phyloP scores from a whole-genome alignment of 2,888 invertebrate species.

The Amorpha juglandis region DNA sequence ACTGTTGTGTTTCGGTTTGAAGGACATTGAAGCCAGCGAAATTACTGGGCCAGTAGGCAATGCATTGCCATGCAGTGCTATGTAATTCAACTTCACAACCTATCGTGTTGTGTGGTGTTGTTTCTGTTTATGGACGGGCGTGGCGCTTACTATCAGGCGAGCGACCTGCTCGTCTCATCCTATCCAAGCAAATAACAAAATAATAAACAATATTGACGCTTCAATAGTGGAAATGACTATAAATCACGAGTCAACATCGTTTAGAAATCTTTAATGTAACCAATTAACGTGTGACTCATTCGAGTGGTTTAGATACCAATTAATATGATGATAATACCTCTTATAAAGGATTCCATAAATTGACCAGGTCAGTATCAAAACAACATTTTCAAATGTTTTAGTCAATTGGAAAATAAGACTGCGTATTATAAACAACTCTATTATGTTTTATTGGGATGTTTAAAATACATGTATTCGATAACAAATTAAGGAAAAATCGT shows the following conservation, averaged over 20 bases:
- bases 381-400: background rate
- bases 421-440: background rate
- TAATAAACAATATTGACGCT: background rate
- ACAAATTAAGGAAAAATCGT: too few relatives aligned
- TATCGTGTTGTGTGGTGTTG: too few relatives aligned
- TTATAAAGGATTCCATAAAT: background rate
- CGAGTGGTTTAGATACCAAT: background rate
- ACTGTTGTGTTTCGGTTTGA: too few relatives aligned
- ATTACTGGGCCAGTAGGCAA: too few relatives aligned
- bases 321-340: background rate
- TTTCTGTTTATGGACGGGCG: too few relatives aligned
- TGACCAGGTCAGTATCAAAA: background rate
- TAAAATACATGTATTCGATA: background rate
- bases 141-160: too few relatives aligned
- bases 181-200: too few relatives aligned
- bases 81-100: too few relatives aligned
- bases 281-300: constrained; percentile 12
- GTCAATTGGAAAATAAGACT: background rate
- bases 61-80: too few relatives aligned
- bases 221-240: background rate
- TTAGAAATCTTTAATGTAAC: constrained; percentile 18
- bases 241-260: constrained; percentile 16
- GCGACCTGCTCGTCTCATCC: too few relatives aligned
- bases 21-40: too few relatives aligned
- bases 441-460: background rate